Evolutionary conservation across 2,888 invertebrate genomes (phyloP), one percentile per base, ranked within the genome.

Genomic region (Adelognathus sp.): DNA sequence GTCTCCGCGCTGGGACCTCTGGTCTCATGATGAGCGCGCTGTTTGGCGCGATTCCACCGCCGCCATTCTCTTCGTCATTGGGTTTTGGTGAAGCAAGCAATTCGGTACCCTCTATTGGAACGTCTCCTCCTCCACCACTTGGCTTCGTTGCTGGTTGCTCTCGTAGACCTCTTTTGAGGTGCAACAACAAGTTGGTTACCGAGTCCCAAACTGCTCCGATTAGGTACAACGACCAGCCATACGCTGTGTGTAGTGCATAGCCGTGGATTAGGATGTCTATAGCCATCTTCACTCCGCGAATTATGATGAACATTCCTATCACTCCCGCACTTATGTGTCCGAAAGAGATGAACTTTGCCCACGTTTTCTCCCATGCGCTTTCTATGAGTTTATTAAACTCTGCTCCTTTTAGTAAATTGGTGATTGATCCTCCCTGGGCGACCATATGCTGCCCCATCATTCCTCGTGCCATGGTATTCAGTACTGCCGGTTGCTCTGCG

Each of bases 381-480:
- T 52, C 27, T 1, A 64, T 29, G 7, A 78, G 33, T 16, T 66
- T 58, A 6, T 69, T 46, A 0, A 73, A 24, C 2, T 61, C 63
- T 5, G 64, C 21, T 14, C 50, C 66, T 18, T 70, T 44, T 1
- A 76, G 33, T 3, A 76, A 29, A 18, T 70, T 76, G 0, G 58
- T 3, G 5, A 76, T 33, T 0, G 63, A 60, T 1, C 60, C 73
- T 5, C 54, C 70, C 0, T 39, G 36, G 1, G 39, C 4, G 2
- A 3, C 31, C 1, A 39, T 39, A 0, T 14, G 7, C 4, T 73
- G 31, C 3, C 76, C 80, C n/a, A 29, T 18, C 46, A 79, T 61
- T 58, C 75, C 63, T 41, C 79, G 50, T 0, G 82, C 69, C 9
- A 76, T 21, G n/a, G 71, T 63, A 16, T 82, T 76, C 2, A 81